These are phyloP conservation scores for Apaloderma vittatum DNA, from an alignment of 2,113 vertebrate species.

Conservation along the genomic window DNA sequence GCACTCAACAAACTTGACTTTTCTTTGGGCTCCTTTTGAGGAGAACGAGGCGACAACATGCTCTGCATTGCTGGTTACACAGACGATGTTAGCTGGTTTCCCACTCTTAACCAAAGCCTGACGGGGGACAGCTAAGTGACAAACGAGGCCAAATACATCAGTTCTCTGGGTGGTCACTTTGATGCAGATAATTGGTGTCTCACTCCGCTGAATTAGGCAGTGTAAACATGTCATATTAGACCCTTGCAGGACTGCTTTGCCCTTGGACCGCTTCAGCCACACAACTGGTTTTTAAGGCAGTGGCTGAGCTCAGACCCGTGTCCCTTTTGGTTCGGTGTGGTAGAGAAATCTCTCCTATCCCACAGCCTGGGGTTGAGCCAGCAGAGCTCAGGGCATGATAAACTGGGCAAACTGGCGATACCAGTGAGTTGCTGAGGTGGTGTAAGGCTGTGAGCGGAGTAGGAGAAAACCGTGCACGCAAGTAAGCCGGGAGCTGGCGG, in stretches of 20 bases:
- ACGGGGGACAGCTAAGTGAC: neutral
- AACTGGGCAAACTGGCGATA: neutral
- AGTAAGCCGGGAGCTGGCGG: neutral
- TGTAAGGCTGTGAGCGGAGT: neutral
- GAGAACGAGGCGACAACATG: neutral
- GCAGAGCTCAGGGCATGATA: neutral
- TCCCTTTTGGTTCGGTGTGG: neutral
- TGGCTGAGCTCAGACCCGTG: neutral
- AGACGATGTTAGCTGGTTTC: neutral
- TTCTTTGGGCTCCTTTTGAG: slow-evolving; percentile 5
- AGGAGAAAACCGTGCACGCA: neutral
- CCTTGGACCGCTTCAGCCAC: neutral
- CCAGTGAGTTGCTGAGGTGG: neutral
- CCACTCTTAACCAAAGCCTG: neutral
- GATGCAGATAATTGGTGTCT: slow-evolving; percentile 10
- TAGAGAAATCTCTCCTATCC: neutral
- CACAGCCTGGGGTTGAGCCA: neutral
- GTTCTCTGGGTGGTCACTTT: slow-evolving; percentile 27
- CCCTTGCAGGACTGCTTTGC: neutral
- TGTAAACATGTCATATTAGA: slow-evolving; percentile 15
- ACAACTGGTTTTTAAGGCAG: neutral
- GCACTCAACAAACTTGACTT: slow-evolving; percentile 32
- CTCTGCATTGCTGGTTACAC: neutral
- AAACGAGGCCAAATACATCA: neutral
- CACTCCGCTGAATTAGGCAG: neutral